A percentile compares a stretch with the other conserved stretches of the same genome.
Evolutionary conservation across 1,140 invertebrate genomes (phyloP).

Genomic region (Bombyx mori): DNA sequence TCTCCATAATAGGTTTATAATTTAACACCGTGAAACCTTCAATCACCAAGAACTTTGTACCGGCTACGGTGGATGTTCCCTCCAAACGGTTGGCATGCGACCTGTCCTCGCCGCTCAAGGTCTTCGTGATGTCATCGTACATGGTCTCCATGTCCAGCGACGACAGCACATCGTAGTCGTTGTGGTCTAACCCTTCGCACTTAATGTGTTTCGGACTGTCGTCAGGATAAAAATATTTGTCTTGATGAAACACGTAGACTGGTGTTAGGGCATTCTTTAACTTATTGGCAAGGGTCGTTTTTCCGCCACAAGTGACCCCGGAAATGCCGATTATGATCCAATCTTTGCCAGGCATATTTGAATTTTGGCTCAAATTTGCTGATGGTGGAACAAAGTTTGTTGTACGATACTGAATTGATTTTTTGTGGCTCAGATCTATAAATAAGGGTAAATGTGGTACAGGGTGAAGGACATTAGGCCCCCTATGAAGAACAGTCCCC

Average conservation of each 20-base stretch:
- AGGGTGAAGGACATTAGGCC: slow-evolving; percentile 76
- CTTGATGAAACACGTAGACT: slow-evolving; percentile 77
- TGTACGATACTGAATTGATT: too few relatives aligned
- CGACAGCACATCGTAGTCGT: slow-evolving; percentile 84
- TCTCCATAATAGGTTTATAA: slow-evolving; percentile 73
- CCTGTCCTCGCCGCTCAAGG: slow-evolving; percentile 41
- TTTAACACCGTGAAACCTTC: slow-evolving; percentile 86
- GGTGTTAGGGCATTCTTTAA: slow-evolving; percentile 70
- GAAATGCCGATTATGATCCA: slow-evolving; percentile 83
- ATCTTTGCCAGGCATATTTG: slow-evolving; percentile 34
- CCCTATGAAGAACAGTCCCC: slow-evolving; percentile 76
- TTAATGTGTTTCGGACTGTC: slow-evolving; percentile 78
- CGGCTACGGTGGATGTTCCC: slow-evolving; percentile 19
- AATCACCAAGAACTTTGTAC: slow-evolving; percentile 76
- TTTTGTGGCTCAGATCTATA: slow-evolving; percentile 19
- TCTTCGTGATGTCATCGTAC: slow-evolving; percentile 71
- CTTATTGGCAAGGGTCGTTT: slow-evolving; percentile 79
- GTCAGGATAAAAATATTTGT: slow-evolving; percentile 81
- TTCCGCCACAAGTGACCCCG: slow-evolving; percentile 85
- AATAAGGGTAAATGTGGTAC: slow-evolving; percentile 70
- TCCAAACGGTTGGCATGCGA: slow-evolving; percentile 16
- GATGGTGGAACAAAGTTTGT: too few relatives aligned
- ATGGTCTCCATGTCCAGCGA: slow-evolving; percentile 84
- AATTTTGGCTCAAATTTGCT: too few relatives aligned
- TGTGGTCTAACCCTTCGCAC: slow-evolving; percentile 78